Conservation (phyloP, 2,113 vertebrate genomes). For the Crotalus helleri region DNA sequence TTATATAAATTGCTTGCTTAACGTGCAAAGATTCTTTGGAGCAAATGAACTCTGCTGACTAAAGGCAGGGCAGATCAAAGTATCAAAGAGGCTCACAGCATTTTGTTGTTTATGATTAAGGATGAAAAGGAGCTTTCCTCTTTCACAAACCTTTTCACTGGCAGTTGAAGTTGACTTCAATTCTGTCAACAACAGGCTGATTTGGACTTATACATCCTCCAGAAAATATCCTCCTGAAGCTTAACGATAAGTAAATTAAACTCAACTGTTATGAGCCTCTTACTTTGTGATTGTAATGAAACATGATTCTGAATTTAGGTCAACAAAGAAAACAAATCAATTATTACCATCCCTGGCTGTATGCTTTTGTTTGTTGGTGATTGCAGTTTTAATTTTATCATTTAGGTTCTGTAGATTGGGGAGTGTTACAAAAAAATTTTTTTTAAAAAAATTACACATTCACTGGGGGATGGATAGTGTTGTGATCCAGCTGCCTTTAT, state of each 20-base stretch:
- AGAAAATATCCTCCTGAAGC: background rate
- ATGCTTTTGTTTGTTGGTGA: background rate
- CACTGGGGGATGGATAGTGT: background rate
- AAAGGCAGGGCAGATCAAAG: background rate
- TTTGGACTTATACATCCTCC: background rate
- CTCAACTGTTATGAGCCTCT: background rate
- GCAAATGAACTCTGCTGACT: background rate
- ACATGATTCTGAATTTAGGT: background rate
- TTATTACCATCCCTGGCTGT: background rate
- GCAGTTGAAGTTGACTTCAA: background rate
- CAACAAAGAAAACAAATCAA: background rate
- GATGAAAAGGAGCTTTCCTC: background rate
- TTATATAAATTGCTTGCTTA: background rate
- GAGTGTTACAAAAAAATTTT: background rate
- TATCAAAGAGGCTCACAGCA: background rate
- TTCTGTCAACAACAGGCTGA: background rate
- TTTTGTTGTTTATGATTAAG: background rate
- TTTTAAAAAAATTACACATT: background rate
- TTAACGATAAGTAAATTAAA: background rate
- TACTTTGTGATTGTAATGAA: background rate
- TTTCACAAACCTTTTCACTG: background rate
- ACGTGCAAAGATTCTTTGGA: background rate
- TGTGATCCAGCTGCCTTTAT: background rate
- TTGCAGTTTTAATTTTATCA: background rate
- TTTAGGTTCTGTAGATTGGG: background rate